Percentiles rank a stretch among this genome's conserved stretches.
Conservation (phyloP, 2,113 vertebrate species). For the Rattus norvegicus region DNA sequence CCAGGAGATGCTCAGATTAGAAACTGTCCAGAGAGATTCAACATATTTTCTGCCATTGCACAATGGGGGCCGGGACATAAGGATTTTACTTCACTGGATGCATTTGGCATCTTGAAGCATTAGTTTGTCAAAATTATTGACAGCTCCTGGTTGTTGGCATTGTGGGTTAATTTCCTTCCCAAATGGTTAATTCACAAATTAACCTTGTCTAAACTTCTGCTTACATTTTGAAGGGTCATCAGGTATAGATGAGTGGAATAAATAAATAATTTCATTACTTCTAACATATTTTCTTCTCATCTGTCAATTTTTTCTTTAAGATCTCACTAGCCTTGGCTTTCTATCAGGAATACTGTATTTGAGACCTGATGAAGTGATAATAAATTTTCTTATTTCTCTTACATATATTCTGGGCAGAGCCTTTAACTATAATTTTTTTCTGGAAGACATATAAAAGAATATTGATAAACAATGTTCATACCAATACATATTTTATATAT, state of each 20-base stretch:
- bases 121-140: constrained; percentile 15
- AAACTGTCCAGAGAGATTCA: background rate
- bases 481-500: background rate
- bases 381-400: background rate
- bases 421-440: background rate
- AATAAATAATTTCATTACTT: background rate
- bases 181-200: constrained; percentile 47
- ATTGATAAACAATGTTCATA: background rate
- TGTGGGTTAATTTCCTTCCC: constrained; percentile 5
- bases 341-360: background rate
- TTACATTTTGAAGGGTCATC: background rate
- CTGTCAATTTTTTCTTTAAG: background rate
- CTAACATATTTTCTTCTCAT: background rate
- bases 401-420: background rate
- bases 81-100: background rate
- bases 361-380: background rate
- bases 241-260: background rate
- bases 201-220: constrained; percentile 58
- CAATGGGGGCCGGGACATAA: background rate
- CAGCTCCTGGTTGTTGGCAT: background rate
- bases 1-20: constrained; percentile 31
- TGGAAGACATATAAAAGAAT: background rate
- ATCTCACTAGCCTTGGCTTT: background rate
- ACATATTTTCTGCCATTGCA: constrained; percentile 21
- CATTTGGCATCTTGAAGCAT: constrained; percentile 24